phyloP scores from a whole-genome alignment of 2,797 vertebrate genomes.

The Galagoides demidoff region DNA sequence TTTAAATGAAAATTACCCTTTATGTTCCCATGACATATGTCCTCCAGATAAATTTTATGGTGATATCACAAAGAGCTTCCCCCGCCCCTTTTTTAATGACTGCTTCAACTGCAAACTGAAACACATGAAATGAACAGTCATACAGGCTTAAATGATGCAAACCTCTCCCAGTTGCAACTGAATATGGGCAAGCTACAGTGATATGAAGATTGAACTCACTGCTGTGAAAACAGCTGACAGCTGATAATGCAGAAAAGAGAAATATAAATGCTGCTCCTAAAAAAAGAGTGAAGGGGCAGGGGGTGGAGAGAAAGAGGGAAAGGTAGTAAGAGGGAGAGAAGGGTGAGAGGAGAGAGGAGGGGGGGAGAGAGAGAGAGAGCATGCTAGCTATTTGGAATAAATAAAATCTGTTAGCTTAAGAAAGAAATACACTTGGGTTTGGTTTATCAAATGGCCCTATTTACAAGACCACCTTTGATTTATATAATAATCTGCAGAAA shows the following conservation, averaged over 20 bases:
- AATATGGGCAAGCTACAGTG: conserved; percentile 56
- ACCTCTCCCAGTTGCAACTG: conserved; percentile 73
- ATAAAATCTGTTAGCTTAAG: conserved; percentile 63
- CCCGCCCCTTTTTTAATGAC: not conserved
- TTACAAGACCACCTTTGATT: conserved; percentile 80
- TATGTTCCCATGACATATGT: conserved; percentile 77
- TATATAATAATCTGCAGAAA: conserved; percentile 74
- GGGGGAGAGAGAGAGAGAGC: not conserved
- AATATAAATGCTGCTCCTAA: conserved; percentile 56
- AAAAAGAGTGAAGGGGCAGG: conserved; percentile 21
- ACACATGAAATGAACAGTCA: conserved; percentile 73
- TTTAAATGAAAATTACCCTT: conserved; percentile 80
- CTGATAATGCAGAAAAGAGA: conserved; percentile 65
- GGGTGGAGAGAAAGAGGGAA: not conserved
- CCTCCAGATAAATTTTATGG: conserved; percentile 81
- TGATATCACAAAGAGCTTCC: conserved; percentile 62
- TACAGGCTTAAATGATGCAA: conserved; percentile 69
- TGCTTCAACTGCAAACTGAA: conserved; percentile 79
- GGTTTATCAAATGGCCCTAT: conserved; percentile 75
- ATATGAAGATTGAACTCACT: conserved; percentile 72
- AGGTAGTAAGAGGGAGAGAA: not conserved
- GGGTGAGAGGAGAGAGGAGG: not conserved
- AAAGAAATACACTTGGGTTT: conserved; percentile 65
- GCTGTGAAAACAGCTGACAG: conserved; percentile 64
- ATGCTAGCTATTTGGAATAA: conserved; percentile 49